phyloP scores from a whole-genome alignment of 2,797 vertebrate species.

The Rhinophrynus dorsalis region DNA sequence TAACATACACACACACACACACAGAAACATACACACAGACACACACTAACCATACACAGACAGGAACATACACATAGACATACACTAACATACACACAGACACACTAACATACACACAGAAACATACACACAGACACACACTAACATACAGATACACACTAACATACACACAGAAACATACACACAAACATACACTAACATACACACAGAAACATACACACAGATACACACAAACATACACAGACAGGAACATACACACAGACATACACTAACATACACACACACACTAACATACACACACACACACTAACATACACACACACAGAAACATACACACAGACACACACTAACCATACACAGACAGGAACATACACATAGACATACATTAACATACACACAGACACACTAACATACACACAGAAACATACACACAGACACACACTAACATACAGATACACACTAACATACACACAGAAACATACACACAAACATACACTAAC shows the following conservation, averaged over 20 bases:
- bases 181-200: slow-evolving; percentile 69
- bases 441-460: slow-evolving; percentile 52
- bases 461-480: slow-evolving; percentile 67
- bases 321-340: background rate
- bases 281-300: background rate
- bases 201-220: slow-evolving; percentile 47
- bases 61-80: slow-evolving; percentile 70
- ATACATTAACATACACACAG: slow-evolving; percentile 73
- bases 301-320: slow-evolving; percentile 74
- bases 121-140: slow-evolving; percentile 32
- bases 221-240: slow-evolving; percentile 72
- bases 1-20: slow-evolving; percentile 53
- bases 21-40: slow-evolving; percentile 71
- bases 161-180: slow-evolving; percentile 55
- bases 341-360: slow-evolving; percentile 73
- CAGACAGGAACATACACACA: slow-evolving; percentile 29
- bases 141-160: slow-evolving; percentile 68
- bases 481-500: slow-evolving; percentile 56
- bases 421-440: slow-evolving; percentile 68
- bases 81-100: slow-evolving; percentile 48
- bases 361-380: slow-evolving; percentile 10
- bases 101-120: slow-evolving; percentile 72
- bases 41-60: slow-evolving; percentile 50
- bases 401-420: slow-evolving; percentile 14
- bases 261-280: slow-evolving; percentile 74